Percentiles rank a stretch among this genome's conserved stretches.
Conservation (phyloP, 2,888 invertebrate species). For the Acleris literana region DNA sequence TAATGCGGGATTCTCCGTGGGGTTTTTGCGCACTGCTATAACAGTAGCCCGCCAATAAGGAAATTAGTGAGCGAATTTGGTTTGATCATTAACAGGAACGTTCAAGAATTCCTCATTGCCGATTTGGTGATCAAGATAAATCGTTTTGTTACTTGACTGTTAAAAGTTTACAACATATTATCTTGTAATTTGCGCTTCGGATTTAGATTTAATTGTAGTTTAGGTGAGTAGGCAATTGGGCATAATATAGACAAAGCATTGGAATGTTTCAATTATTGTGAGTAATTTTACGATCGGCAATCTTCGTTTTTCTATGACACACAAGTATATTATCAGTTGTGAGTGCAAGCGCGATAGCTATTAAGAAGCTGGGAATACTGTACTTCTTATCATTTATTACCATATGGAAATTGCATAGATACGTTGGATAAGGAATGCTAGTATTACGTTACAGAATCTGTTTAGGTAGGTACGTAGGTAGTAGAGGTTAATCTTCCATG, state of each 20-base stretch:
- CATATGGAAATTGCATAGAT: too few species aligned
- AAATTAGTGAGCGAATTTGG: slow-evolving; percentile 42
- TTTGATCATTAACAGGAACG: slow-evolving; percentile 36
- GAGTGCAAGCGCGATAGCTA: too few species aligned
- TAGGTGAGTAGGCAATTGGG: too few species aligned
- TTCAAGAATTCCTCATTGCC: slow-evolving; percentile 15
- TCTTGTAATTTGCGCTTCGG: background rate
- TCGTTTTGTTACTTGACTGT: slow-evolving; percentile 4
- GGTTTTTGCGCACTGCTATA: slow-evolving; percentile 57
- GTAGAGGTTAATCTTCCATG: background rate
- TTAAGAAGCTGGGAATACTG: too few species aligned
- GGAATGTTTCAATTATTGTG: background rate
- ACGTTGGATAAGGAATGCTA: too few species aligned
- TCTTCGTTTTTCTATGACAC: too few species aligned
- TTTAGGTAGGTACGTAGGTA: background rate
- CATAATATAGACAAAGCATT: too few species aligned
- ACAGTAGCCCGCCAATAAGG: slow-evolving; percentile 43
- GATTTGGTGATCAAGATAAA: slow-evolving; percentile 14
- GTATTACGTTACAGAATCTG: background rate
- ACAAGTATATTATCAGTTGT: too few species aligned
- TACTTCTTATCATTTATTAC: too few species aligned
- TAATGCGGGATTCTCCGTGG: slow-evolving; percentile 64
- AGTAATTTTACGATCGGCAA: too few species aligned
- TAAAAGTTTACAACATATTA: slow-evolving; percentile 6
- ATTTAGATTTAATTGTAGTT: background rate